Base-by-base conservation (phyloP, 2,888 invertebrate genomes). In the Agonopterix arenella region DNA sequence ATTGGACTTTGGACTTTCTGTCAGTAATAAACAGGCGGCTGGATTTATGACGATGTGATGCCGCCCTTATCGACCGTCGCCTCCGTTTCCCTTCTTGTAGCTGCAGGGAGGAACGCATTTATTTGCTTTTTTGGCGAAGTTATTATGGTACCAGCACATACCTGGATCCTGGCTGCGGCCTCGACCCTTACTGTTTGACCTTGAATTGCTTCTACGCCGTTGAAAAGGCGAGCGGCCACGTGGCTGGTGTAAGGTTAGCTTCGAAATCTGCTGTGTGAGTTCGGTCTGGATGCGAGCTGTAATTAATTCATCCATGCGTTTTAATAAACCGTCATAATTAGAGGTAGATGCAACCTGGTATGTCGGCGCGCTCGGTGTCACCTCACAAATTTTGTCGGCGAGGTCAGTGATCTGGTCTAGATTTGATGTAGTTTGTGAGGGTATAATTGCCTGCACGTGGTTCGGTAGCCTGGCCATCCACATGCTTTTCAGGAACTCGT, bases 21-120 rank as follows among this genome's bases (percentile, higher is more conserved):
- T n/a, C n/a, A 1, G 55, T 56, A 7, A 64, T 49, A 42, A 61
- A 64, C 40, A 64, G 47, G 54, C 61, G 48, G 46, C 50, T 41
- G 7, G 53, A 9, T 28, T 41, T 11, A 13, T 49, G 56, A 48
- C 52, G 54, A 48, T 52, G 54, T 51, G 51, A 49, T 2, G 51
- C 51, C 49, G 57, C 56, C 42, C 51, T 45, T 51, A 37, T 37
- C 9, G 37, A 37, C 37, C 9, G 37, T 37, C 37, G 7, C 37
- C 7, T 5, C 9, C 7, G 50, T 56, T 57, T 55, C 44, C 57
- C 54, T 50, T 4, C 36, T 44, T 47, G 11, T 46, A 55, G 8
- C 11, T 46, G 13, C 50, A 50, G 5, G 50, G 50, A 9, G 36
- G 7, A 10, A 10, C 11, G 38, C 48, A 48, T 7, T 40, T 48